Evolutionary conservation across 2,888 invertebrate species (phyloP).

Genomic region (Hemaris fuciformis): DNA sequence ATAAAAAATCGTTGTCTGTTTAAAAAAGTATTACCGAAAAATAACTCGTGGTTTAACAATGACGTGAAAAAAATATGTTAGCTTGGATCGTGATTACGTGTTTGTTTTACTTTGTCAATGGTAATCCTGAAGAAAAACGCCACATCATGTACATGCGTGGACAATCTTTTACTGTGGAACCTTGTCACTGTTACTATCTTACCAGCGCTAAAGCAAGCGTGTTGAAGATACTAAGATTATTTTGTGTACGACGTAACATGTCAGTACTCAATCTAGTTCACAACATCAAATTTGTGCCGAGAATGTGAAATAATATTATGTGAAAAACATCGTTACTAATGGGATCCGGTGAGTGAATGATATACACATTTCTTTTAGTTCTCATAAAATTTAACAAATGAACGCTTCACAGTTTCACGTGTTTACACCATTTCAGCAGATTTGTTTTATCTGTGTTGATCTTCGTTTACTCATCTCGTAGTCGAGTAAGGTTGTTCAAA

Average conservation of each 20-base stretch:
- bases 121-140: background rate
- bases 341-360: constrained; percentile 48
- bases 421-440: background rate
- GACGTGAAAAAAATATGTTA: too few relatives aligned
- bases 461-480: background rate
- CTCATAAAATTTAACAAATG: background rate
- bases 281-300: constrained; percentile 13
- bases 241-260: background rate
- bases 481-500: background rate
- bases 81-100: too few relatives aligned
- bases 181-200: constrained; percentile 39
- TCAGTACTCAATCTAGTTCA: constrained; percentile 11
- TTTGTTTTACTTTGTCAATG: too few relatives aligned
- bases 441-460: background rate
- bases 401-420: constrained; percentile 6
- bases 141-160: constrained; percentile 39
- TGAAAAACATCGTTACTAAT: constrained; percentile 44
- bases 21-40: too few relatives aligned
- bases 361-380: background rate
- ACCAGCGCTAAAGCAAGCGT: constrained; percentile 29
- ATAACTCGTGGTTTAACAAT: too few relatives aligned
- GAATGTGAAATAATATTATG: constrained; percentile 40
- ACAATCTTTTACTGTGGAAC: constrained; percentile 32
- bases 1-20: too few relatives aligned
- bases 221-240: constrained; percentile 6